A percentile compares a stretch with the other conserved stretches of the same genome.
These are phyloP conservation scores for Matsumyia berberina DNA, from an alignment of 2,888 invertebrate genomes.

Conservation along the genomic window DNA sequence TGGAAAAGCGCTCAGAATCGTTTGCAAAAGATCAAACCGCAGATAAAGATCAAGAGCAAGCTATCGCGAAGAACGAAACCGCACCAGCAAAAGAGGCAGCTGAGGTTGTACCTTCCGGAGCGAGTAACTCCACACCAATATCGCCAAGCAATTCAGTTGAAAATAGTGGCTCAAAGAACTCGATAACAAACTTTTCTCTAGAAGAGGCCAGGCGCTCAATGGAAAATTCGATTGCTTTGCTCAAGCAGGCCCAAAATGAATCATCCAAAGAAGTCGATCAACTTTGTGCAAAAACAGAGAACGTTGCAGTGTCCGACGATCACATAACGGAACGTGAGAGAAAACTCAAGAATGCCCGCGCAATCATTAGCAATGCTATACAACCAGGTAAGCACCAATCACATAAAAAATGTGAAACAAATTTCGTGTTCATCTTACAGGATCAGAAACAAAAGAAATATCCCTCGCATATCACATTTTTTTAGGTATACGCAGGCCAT, in stretches of 20 bases:
- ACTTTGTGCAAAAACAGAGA: constrained; percentile 83
- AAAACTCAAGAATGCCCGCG: constrained; percentile 88
- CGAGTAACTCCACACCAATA: constrained; percentile 38
- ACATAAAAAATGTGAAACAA: constrained; percentile 35
- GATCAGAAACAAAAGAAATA: constrained; percentile 77
- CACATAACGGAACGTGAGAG: constrained; percentile 85
- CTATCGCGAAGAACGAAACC: constrained; percentile 78
- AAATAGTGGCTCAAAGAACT: constrained; percentile 86
- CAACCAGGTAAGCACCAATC: constrained; percentile 82
- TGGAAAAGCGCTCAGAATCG: constrained; percentile 73
- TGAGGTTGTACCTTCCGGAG: constrained; percentile 78
- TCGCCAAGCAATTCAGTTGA: constrained; percentile 78
- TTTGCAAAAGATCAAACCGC: constrained; percentile 77
- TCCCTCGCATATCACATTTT: constrained; percentile 77
- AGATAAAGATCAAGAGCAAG: constrained; percentile 64
- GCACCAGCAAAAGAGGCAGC: constrained; percentile 74
- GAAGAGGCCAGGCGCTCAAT: constrained; percentile 86
- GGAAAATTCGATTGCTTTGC: constrained; percentile 87
- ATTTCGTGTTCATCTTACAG: constrained; percentile 69
- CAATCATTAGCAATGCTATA: constrained; percentile 90
- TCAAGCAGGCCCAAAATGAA: constrained; percentile 85
- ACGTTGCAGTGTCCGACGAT: constrained; percentile 82
- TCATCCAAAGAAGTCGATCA: constrained; percentile 84
- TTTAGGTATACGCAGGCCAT: constrained; percentile 87
- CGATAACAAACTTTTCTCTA: constrained; percentile 85